phyloP scores from a whole-genome alignment of 2,797 vertebrate genomes.

The Acanthurus tractus region DNA sequence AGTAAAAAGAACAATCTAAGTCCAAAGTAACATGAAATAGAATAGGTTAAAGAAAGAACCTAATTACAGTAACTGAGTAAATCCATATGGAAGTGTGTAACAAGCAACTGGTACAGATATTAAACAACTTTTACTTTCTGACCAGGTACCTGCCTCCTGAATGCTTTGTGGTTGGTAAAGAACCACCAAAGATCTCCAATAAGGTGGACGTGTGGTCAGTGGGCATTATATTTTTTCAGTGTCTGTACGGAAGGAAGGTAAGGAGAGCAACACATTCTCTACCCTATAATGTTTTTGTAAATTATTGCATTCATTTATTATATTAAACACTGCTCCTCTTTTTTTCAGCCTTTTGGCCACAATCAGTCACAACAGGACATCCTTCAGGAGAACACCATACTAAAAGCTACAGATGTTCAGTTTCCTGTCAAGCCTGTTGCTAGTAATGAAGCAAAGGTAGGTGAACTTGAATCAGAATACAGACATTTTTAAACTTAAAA shows the following conservation, averaged over 20 bases:
- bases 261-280: constrained; percentile 19
- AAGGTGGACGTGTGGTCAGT: constrained; percentile 99
- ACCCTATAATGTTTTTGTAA: neutral
- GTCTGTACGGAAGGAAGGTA: constrained; percentile 99
- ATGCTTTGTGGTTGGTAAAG: constrained; percentile 99
- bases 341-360: constrained; percentile 96
- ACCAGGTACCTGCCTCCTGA: constrained; percentile 97
- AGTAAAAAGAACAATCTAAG: constrained; percentile 1
- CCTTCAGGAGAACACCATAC: constrained; percentile 99
- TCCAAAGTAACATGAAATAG: neutral
- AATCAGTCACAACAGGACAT: constrained; percentile 99
- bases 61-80: neutral
- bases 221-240: constrained; percentile 99
- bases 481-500: neutral
- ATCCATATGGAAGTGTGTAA: neutral
- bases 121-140: neutral
- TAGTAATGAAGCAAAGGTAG: constrained; percentile 99
- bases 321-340: neutral
- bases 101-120: neutral
- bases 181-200: constrained; percentile 99
- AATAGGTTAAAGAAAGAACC: neutral
- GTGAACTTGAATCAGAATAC: neutral
- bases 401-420: constrained; percentile 99
- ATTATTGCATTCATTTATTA: neutral
- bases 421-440: constrained; percentile 98